Conservation (phyloP, 2,888 invertebrate species). For the Drosophila gaucha region DNA sequence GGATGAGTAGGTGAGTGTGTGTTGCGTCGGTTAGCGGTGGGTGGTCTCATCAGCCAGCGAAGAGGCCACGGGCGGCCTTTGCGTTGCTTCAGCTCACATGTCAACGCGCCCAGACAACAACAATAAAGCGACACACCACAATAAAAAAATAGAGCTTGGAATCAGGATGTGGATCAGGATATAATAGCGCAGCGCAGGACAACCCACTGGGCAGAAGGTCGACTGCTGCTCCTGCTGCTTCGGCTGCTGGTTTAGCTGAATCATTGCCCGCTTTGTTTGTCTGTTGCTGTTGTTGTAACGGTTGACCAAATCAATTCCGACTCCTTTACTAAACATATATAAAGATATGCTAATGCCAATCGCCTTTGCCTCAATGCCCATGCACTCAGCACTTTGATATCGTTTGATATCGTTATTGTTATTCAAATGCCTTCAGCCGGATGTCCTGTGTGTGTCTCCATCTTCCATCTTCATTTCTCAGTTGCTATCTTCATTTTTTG, state of each 20-base stretch:
- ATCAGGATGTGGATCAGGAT: constrained; percentile 52
- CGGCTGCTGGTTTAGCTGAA: constrained; percentile 48
- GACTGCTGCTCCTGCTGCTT: constrained; percentile 40
- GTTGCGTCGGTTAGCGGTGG: constrained; percentile 59
- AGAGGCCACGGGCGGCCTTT: constrained; percentile 65
- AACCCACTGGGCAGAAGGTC: constrained; percentile 59
- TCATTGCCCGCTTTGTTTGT: constrained; percentile 57
- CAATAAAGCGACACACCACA: constrained; percentile 67
- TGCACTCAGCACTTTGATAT: constrained; percentile 60
- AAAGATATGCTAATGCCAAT: constrained; percentile 57
- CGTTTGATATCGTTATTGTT: constrained; percentile 64
- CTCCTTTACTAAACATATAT: constrained; percentile 26
- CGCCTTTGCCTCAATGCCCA: constrained; percentile 25
- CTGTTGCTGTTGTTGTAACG: constrained; percentile 63
- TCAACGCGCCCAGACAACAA: constrained; percentile 72
- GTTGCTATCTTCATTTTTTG: neutral
- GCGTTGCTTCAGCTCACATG: constrained; percentile 59
- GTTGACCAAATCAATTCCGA: constrained; percentile 74
- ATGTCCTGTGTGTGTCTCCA: constrained; percentile 61
- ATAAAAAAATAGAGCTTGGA: constrained; percentile 45
- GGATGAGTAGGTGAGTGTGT: neutral
- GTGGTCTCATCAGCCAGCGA: constrained; percentile 75
- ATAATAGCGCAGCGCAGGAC: constrained; percentile 61
- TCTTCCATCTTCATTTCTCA: constrained; percentile 1
- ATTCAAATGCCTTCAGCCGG: constrained; percentile 70